These are phyloP conservation scores for Tragulus kanchil DNA, from an alignment of 2,113 vertebrate species.

Conservation along the genomic window DNA sequence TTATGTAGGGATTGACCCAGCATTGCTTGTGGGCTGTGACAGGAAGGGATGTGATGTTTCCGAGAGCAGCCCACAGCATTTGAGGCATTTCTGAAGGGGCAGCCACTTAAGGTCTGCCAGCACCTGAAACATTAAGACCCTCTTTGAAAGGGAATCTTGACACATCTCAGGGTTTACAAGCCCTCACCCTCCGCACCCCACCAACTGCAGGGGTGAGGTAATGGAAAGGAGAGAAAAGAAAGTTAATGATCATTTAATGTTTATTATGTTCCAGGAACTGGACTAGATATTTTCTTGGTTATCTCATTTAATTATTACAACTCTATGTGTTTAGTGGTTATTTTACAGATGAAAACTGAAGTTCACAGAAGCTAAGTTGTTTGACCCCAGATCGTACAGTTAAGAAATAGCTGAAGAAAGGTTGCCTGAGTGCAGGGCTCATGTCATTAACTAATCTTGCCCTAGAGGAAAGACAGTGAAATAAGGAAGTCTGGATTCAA, in stretches of 20 bases:
- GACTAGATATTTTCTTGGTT: not conserved
- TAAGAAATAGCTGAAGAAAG: not conserved
- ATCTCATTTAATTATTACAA: not conserved
- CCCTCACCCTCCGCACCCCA: not conserved
- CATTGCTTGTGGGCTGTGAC: too few species aligned
- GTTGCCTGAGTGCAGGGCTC: not conserved
- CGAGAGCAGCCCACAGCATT: not conserved
- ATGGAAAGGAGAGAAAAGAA: not conserved
- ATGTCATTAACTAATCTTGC: not conserved
- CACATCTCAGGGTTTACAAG: not conserved
- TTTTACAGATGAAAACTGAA: not conserved
- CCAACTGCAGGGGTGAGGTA: not conserved
- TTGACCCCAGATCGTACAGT: not conserved
- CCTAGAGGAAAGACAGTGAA: not conserved
- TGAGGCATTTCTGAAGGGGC: not conserved
- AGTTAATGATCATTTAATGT: not conserved
- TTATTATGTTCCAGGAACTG: not conserved
- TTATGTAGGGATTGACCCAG: not conserved
- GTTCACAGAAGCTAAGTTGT: not conserved
- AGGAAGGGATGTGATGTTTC: not conserved
- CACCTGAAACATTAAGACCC: fast-evolving
- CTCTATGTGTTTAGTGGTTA: not conserved
- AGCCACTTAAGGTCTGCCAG: not conserved
- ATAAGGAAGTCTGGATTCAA: not conserved
- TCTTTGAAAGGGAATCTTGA: not conserved